Evolutionary conservation across 2,797 vertebrate genomes (phyloP).

Genomic region (Eulemur albifrons): DNA sequence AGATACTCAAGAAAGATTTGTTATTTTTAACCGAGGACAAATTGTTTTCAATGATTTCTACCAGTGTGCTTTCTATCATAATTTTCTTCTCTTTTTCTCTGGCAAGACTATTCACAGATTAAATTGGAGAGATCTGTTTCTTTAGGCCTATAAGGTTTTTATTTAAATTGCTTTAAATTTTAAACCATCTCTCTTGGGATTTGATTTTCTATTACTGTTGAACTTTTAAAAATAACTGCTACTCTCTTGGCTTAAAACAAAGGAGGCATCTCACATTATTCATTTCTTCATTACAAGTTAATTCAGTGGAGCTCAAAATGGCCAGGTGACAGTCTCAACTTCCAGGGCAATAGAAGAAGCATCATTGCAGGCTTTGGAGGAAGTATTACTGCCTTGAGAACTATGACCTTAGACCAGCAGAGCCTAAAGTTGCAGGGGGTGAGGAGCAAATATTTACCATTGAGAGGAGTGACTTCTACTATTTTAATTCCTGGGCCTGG

Average conservation of each 20-base stretch:
- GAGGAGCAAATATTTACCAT: neutral
- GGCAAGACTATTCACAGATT: neutral
- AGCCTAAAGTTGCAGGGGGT: neutral
- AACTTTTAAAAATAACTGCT: neutral
- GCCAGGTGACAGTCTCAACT: neutral
- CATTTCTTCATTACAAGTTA: neutral
- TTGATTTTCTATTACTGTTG: neutral
- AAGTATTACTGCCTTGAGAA: neutral
- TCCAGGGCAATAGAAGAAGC: neutral
- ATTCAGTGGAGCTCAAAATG: neutral
- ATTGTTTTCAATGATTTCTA: slow-evolving; percentile 18
- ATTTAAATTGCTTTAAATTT: slow-evolving; percentile 25
- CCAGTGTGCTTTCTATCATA: neutral
- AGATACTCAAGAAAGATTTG: neutral
- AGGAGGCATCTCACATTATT: neutral
- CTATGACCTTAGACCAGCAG: neutral
- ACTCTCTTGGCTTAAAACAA: neutral
- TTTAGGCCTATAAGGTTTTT: neutral
- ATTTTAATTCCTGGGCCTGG: neutral
- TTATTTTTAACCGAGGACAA: slow-evolving; percentile 20
- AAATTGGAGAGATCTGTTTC: neutral
- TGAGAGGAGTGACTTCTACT: neutral
- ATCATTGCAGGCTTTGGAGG: neutral
- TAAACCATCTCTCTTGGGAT: neutral
- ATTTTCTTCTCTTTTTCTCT: slow-evolving; percentile 41